Percentiles rank a stretch among this genome's conserved stretches.
phyloP scores from a whole-genome alignment of 2,797 vertebrate species.

The Eulemur albifrons region DNA sequence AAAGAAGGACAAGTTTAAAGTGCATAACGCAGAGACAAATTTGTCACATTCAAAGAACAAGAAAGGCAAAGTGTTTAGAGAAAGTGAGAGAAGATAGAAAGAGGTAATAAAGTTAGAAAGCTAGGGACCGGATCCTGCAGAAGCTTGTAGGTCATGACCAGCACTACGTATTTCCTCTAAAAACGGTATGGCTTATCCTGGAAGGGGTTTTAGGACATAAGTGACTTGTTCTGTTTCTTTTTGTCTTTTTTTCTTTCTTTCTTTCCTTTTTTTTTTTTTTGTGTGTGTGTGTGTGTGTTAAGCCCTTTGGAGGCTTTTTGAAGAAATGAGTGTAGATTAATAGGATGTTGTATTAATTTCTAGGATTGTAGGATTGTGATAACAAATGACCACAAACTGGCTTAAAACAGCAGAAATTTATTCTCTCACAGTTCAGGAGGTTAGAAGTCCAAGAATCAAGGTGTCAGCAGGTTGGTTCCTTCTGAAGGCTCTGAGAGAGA shows the following conservation, averaged over 20 bases:
- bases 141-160: no score
- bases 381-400: neutral
- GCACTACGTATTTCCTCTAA: neutral
- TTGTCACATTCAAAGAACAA: neutral
- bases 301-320: neutral
- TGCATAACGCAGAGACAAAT: neutral
- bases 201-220: neutral
- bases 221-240: neutral
- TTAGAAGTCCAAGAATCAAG: neutral
- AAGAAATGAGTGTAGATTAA: neutral
- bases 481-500: neutral
- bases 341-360: neutral
- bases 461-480: neutral
- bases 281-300: no score
- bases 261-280: no score
- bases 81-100: neutral
- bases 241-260: no score
- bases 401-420: neutral
- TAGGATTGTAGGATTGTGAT: neutral
- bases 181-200: neutral
- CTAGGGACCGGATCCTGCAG: neutral
- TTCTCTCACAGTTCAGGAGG: neutral
- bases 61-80: neutral
- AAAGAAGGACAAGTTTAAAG: neutral
- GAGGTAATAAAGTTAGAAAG: neutral